A percentile compares a stretch with the other conserved stretches of the same genome.
Conservation (phyloP, 2,113 vertebrate species). For the Sprattus sprattus region DNA sequence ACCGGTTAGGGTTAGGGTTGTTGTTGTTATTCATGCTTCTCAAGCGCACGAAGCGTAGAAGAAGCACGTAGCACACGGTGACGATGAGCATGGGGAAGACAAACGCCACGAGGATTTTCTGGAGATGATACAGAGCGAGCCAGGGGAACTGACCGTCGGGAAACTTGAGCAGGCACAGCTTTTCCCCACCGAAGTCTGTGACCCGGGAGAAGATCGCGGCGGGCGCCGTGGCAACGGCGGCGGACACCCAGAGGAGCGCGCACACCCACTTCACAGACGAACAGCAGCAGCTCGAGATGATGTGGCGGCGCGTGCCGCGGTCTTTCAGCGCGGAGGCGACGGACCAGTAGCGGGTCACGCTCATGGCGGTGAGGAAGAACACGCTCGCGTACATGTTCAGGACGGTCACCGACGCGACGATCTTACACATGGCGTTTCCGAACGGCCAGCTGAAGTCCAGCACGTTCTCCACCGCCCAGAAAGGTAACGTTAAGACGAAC, state of each 20-base stretch:
- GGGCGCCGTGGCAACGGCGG: constrained; percentile 79
- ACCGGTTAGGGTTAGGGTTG: constrained; percentile 74
- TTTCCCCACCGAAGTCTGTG: constrained; percentile 74
- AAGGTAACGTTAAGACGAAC: constrained; percentile 88
- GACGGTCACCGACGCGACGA: constrained; percentile 82
- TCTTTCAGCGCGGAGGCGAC: constrained; percentile 85
- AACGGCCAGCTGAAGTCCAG: constrained; percentile 94
- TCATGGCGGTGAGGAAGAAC: constrained; percentile 94
- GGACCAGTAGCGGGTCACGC: constrained; percentile 83
- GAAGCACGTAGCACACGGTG: constrained; percentile 81
- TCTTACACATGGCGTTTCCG: constrained; percentile 88
- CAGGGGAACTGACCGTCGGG: constrained; percentile 80
- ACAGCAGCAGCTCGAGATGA: too few relatives aligned
- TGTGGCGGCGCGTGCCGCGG: too few relatives aligned
- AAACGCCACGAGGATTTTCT: constrained; percentile 87
- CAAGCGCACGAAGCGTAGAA: constrained; percentile 82
- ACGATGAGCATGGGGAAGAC: constrained; percentile 79
- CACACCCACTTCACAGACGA: constrained; percentile 80
- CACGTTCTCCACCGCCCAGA: constrained; percentile 90
- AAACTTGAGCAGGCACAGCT: constrained; percentile 85
- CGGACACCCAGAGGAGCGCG: constrained; percentile 78
- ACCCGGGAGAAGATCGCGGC: constrained; percentile 83
- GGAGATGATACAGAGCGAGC: constrained; percentile 86
- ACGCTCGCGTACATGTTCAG: constrained; percentile 95
- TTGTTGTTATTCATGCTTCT: constrained; percentile 74